These are phyloP conservation scores for Muscidifurax raptorellus DNA, from an alignment of 1,140 invertebrate genomes.

Conservation along the genomic window DNA sequence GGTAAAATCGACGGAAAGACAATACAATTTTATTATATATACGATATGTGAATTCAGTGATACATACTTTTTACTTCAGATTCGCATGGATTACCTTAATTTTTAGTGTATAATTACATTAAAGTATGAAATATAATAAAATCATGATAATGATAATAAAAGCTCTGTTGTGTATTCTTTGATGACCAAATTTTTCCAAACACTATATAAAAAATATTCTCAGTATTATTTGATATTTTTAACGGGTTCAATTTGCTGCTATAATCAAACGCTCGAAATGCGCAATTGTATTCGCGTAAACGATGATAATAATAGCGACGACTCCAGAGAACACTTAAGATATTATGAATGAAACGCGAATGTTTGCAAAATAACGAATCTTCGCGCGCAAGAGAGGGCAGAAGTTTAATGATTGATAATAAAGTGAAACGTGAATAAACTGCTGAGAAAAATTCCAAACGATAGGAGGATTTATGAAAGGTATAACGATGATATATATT, in stretches of 20 bases:
- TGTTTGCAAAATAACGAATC: slow-evolving; percentile 2
- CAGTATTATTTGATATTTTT: background rate
- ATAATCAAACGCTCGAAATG: no score
- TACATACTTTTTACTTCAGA: background rate
- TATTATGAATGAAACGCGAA: no score
- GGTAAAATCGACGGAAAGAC: background rate
- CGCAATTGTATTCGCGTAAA: no score
- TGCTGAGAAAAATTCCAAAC: slow-evolving; percentile 28
- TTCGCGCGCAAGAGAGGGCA: background rate
- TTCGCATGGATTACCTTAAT: slow-evolving; percentile 20
- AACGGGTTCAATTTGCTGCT: no score
- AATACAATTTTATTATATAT: background rate
- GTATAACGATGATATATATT: slow-evolving; percentile 42
- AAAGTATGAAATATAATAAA: slow-evolving; percentile 41
- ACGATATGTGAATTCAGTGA: slow-evolving; percentile 17
- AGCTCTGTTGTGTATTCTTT: background rate
- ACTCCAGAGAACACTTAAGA: slow-evolving; percentile 5
- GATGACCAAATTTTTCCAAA: background rate
- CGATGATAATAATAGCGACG: slow-evolving; percentile 18
- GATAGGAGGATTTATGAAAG: slow-evolving; percentile 20
- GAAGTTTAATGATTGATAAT: slow-evolving; percentile 20
- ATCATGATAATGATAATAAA: slow-evolving; percentile 32
- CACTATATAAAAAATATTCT: background rate
- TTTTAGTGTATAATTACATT: slow-evolving; percentile 39
- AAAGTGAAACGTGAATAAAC: background rate